A percentile compares a stretch with the other conserved stretches of the same genome.
Evolutionary conservation across 2,797 vertebrate genomes (phyloP).

Genomic region (Enteromius mattozi): DNA sequence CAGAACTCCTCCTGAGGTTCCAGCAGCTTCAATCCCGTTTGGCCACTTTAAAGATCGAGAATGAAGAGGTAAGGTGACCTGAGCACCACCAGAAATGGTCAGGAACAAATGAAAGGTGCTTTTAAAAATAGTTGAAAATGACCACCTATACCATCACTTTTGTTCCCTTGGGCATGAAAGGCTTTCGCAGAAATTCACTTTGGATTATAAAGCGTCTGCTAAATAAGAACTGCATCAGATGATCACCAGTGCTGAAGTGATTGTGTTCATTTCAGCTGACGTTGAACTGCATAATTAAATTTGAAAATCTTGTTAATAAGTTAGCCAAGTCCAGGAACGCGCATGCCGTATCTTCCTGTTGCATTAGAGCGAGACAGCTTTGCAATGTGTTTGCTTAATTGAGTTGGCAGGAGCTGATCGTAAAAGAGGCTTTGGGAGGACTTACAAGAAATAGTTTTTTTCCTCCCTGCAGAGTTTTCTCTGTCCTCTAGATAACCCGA

Average conservation of each 20-base stretch:
- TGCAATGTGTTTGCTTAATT: conserved; percentile 48
- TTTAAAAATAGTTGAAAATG: neutral
- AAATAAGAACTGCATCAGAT: neutral
- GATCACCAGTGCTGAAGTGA: neutral
- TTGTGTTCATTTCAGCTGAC: conserved; percentile 17
- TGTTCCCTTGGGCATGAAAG: neutral
- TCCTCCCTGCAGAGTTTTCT: conserved; percentile 39
- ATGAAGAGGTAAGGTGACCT: conserved; percentile 88
- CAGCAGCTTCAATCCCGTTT: conserved; percentile 96
- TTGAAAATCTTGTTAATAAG: conserved; percentile 38
- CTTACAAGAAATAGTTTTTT: conserved; percentile 40
- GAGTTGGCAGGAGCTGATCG: conserved; percentile 44
- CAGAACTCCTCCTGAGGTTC: conserved; percentile 92
- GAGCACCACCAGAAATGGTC: neutral
- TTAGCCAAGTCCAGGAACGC: conserved; percentile 36
- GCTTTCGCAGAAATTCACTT: conserved; percentile 13
- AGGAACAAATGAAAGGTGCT: neutral
- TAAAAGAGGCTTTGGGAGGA: conserved; percentile 40
- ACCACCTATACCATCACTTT: neutral
- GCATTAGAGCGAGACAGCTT: conserved; percentile 40
- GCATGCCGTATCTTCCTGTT: conserved; percentile 26
- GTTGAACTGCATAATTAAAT: conserved; percentile 29
- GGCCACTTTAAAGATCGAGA: conserved; percentile 95
- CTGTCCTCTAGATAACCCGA: conserved; percentile 40
- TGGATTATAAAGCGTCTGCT: neutral